Evolutionary conservation across 2,113 vertebrate genomes (phyloP).

Genomic region (Alethe diademata): DNA sequence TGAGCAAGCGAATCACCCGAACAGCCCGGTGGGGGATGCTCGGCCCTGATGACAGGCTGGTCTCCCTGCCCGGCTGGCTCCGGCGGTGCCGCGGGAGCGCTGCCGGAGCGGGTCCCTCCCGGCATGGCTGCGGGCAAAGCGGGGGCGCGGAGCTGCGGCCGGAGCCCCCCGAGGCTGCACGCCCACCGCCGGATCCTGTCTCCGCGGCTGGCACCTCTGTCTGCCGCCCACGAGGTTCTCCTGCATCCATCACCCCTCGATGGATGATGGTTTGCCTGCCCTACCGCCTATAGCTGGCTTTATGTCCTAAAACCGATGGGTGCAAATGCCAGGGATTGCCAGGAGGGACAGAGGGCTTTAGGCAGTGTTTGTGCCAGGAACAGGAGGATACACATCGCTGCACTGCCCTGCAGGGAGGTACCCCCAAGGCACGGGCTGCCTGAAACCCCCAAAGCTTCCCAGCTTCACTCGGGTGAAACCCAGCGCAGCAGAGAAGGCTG

Average conservation of each 20-base stretch:
- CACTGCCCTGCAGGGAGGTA: neutral
- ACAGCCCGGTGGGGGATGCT: neutral
- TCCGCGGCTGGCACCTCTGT: fast-evolving
- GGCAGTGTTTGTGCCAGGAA: neutral
- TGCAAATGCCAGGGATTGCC: neutral
- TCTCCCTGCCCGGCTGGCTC: neutral
- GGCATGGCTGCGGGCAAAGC: neutral
- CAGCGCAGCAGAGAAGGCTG: neutral
- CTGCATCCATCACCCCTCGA: neutral
- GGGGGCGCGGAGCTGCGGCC: neutral
- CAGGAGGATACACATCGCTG: neutral
- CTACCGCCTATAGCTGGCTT: neutral
- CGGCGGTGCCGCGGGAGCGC: neutral
- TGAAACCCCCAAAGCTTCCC: neutral
- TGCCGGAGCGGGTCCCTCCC: neutral
- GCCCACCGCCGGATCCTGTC: neutral
- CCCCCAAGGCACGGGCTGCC: fast-evolving
- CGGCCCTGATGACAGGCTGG: neutral
- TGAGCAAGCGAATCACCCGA: neutral
- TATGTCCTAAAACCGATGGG: neutral
- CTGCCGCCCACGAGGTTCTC: neutral
- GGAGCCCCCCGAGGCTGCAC: neutral
- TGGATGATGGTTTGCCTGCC: neutral
- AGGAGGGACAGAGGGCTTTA: neutral
- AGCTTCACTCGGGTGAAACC: neutral